Percentiles rank a stretch among this genome's conserved stretches.
Conservation (phyloP, 2,888 invertebrate genomes). For the Lochmaea crataegi region DNA sequence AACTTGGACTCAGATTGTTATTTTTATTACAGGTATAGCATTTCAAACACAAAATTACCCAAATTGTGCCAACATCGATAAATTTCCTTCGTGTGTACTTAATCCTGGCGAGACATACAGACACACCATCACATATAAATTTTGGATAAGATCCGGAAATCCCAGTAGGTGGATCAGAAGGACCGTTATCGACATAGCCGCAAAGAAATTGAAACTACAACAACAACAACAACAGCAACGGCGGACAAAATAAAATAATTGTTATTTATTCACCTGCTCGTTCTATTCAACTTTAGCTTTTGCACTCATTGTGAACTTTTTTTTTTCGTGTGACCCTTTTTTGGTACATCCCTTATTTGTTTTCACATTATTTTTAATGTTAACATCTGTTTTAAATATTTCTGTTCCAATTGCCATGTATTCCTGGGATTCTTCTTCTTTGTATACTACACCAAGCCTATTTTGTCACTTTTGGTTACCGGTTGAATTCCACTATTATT, state of each 20-base stretch:
- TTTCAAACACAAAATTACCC: conserved; percentile 93
- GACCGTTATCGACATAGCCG: conserved; percentile 1
- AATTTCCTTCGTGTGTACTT: conserved; percentile 79
- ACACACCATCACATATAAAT: conserved; percentile 81
- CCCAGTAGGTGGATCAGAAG: conserved; percentile 52
- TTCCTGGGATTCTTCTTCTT: too few species aligned
- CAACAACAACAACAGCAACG: neutral
- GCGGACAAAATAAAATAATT: neutral
- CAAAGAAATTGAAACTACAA: neutral
- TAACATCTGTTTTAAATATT: too few species aligned
- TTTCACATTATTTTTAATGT: too few species aligned
- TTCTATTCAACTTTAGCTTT: too few species aligned
- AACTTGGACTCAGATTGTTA: neutral
- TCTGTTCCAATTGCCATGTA: too few species aligned
- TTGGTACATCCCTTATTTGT: too few species aligned
- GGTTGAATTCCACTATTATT: too few species aligned
- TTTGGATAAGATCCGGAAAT: conserved; percentile 67
- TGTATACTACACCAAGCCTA: too few species aligned
- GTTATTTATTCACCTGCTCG: too few species aligned
- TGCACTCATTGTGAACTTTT: too few species aligned
- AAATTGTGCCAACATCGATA: conserved; percentile 82
- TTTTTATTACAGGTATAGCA: conserved; percentile 72
- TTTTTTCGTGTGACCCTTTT: too few species aligned
- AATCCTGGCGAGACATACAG: conserved; percentile 78
- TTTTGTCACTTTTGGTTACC: too few species aligned